Evolutionary conservation across 2,888 invertebrate genomes (phyloP).

Genomic region (Tipula lateralis): DNA sequence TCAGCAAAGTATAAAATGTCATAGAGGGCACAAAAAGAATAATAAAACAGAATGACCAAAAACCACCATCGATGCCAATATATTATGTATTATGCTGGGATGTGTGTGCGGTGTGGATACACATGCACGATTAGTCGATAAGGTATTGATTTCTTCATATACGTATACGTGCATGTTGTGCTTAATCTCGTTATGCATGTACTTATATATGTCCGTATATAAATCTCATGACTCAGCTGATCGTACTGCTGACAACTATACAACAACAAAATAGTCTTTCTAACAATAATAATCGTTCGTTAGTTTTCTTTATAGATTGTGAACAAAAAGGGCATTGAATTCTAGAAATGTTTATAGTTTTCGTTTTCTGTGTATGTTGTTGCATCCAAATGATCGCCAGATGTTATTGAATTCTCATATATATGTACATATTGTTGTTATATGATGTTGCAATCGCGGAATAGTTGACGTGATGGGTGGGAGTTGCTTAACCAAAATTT

Average conservation of each 20-base stretch:
- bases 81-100: not conserved
- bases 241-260: conserved; percentile 5
- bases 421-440: not conserved
- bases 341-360: not conserved
- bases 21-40: not conserved
- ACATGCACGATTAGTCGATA: not conserved
- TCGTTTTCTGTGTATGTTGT: not conserved
- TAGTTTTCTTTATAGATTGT: not conserved
- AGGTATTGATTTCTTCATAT: not conserved
- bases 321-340: conserved; percentile 11
- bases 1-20: not conserved
- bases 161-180: not conserved
- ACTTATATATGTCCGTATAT: not conserved
- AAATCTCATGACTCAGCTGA: conserved; percentile 19
- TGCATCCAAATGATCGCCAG: conserved; percentile 24
- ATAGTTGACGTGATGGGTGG: not conserved
- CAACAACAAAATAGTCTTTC: not conserved
- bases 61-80: not conserved
- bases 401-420: conserved; percentile 24
- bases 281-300: not conserved
- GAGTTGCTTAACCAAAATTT: not conserved
- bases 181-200: not conserved
- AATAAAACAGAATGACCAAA: not conserved
- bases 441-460: conserved; percentile 24
- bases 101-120: not conserved